phyloP scores from a whole-genome alignment of 1,140 invertebrate genomes.

The Phortica variegata region DNA sequence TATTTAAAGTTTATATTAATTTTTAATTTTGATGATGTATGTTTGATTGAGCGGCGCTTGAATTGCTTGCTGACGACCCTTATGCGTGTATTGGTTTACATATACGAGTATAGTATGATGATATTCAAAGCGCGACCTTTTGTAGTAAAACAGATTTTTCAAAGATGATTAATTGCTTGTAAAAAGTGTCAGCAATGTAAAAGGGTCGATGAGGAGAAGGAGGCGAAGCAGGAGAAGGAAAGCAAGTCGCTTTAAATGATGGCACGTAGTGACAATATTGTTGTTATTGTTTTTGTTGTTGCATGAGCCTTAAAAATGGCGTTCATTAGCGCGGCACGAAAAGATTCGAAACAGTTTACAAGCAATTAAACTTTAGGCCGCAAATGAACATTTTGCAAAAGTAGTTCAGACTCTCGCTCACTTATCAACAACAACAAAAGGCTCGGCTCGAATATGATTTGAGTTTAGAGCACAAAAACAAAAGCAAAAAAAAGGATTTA shows the following conservation, averaged over 20 bases:
- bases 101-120: conserved; percentile 20
- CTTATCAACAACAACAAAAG: too few relatives aligned
- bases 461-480: too few relatives aligned
- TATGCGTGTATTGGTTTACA: conserved; percentile 19
- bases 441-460: too few relatives aligned
- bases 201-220: conserved; percentile 2
- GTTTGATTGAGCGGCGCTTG: conserved; percentile 31
- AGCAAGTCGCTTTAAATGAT: conserved; percentile 27
- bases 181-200: conserved; percentile 1
- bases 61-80: conserved; percentile 12
- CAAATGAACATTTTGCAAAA: conserved; percentile 23
- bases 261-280: conserved; percentile 31
- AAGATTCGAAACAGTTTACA: conserved; percentile 17
- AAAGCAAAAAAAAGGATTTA: too few relatives aligned
- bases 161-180: conserved; percentile 16
- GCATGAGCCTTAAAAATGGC: conserved; percentile 10
- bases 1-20: too few relatives aligned
- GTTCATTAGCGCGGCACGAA: conserved; percentile 7
- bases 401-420: neutral
- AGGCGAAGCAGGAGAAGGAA: conserved; percentile 13
- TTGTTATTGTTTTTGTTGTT: conserved; percentile 32
- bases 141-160: conserved; percentile 8
- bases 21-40: conserved; percentile 26
- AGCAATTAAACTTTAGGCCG: too few relatives aligned
- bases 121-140: conserved; percentile 30